Percentiles rank a stretch among this genome's conserved stretches.
These are phyloP conservation scores for Psittacara wagleri DNA, from an alignment of 2,113 vertebrate genomes.

Conservation along the genomic window DNA sequence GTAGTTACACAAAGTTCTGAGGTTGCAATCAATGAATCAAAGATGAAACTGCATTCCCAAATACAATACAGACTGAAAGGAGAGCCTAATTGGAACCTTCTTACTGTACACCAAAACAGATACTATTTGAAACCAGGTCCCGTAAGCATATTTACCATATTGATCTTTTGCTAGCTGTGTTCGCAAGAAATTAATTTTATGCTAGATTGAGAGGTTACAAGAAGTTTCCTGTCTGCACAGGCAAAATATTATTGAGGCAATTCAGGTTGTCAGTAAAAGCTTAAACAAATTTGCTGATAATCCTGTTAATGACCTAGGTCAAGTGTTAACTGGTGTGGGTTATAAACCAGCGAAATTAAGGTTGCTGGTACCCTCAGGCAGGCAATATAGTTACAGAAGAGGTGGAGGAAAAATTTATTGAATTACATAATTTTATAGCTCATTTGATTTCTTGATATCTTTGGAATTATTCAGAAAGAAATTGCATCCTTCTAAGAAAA, in stretches of 20 bases:
- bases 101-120: slow-evolving; percentile 41
- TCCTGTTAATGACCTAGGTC: slow-evolving; percentile 87
- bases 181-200: slow-evolving; percentile 77
- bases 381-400: slow-evolving; percentile 67
- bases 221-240: slow-evolving; percentile 78
- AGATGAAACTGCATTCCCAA: slow-evolving; percentile 25
- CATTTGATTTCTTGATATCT: slow-evolving; percentile 46
- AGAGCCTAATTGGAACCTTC: slow-evolving; percentile 30
- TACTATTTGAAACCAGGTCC: slow-evolving; percentile 35
- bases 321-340: slow-evolving; percentile 86
- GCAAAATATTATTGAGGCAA: slow-evolving; percentile 86
- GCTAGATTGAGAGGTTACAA: slow-evolving; percentile 76
- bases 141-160: slow-evolving; percentile 55
- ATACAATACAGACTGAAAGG: neutral
- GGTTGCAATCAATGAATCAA: neutral
- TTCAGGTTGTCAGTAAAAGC: slow-evolving; percentile 85
- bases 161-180: slow-evolving; percentile 56
- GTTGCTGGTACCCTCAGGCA: slow-evolving; percentile 76
- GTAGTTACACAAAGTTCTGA: slow-evolving; percentile 1
- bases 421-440: slow-evolving; percentile 60
- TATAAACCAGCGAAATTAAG: slow-evolving; percentile 83
- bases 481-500: slow-evolving; percentile 22
- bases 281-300: slow-evolving; percentile 88
- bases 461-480: slow-evolving; percentile 26
- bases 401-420: slow-evolving; percentile 64